These are phyloP conservation scores for Ephialtes manifestator DNA, from an alignment of 2,888 invertebrate species.

Conservation along the genomic window DNA sequence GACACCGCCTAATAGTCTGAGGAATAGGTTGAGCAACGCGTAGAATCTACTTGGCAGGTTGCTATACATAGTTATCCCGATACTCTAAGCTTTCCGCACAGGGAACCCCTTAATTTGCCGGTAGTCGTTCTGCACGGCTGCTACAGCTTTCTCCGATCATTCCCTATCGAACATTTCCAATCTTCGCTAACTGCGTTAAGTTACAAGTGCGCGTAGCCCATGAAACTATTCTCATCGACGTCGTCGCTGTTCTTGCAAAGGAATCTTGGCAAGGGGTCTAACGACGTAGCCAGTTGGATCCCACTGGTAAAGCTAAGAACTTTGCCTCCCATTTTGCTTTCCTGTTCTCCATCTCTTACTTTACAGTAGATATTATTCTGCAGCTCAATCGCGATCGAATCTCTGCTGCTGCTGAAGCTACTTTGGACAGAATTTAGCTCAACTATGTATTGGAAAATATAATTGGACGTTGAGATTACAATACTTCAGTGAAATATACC, in stretches of 20 bases:
- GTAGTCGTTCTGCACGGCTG: constrained; percentile 21
- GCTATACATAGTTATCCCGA: background rate
- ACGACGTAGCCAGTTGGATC: constrained; percentile 56
- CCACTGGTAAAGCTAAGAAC: constrained; percentile 12
- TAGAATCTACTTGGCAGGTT: background rate
- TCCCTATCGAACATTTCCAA: constrained; percentile 67
- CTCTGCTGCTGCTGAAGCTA: constrained; percentile 14
- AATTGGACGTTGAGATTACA: constrained; percentile 32
- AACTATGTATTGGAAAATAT: constrained; percentile 45
- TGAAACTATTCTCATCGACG: constrained; percentile 50
- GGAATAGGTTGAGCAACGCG: constrained; percentile 11
- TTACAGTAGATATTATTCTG: constrained; percentile 18
- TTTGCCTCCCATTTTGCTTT: background rate
- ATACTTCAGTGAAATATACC: no score
- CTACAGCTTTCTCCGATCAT: constrained; percentile 31
- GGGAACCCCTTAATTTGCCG: constrained; percentile 23
- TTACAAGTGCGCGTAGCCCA: constrained; percentile 41
- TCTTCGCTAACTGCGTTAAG: constrained; percentile 71
- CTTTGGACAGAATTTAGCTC: constrained; percentile 33
- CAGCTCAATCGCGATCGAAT: constrained; percentile 35
- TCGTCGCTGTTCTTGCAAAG: constrained; percentile 40
- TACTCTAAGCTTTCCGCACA: background rate
- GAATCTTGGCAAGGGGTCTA: constrained; percentile 45
- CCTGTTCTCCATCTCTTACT: constrained; percentile 5
- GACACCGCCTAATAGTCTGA: constrained; percentile 6